Conservation (phyloP, 2,888 invertebrate genomes). For the Phyllotreta cruciferae region DNA sequence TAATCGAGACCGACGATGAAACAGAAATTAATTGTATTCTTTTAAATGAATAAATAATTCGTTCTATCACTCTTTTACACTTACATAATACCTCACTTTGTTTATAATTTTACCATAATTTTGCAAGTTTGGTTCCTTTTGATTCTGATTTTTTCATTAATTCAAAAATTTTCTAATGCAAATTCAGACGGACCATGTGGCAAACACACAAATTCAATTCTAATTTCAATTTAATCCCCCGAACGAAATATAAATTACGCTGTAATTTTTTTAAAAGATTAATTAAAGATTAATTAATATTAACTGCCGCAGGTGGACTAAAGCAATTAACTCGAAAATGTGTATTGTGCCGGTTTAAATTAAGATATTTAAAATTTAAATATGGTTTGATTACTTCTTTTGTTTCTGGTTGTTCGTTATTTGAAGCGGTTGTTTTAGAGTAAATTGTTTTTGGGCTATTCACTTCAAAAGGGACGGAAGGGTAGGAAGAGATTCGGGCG, state of each 20-base stretch:
- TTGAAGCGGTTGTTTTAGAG: constrained; percentile 45
- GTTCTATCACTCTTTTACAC: too few relatives aligned
- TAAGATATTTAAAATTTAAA: constrained; percentile 59
- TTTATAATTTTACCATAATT: too few relatives aligned
- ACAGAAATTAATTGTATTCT: constrained; percentile 34
- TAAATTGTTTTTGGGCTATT: constrained; percentile 47
- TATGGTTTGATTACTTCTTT: constrained; percentile 59
- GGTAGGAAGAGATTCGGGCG: background rate
- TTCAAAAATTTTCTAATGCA: too few relatives aligned
- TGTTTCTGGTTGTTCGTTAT: constrained; percentile 58
- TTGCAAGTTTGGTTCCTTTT: too few relatives aligned
- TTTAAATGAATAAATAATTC: too few relatives aligned
- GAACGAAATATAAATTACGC: constrained; percentile 20
- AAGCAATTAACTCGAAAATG: constrained; percentile 59
- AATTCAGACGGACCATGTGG: too few relatives aligned
- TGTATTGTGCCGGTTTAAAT: constrained; percentile 59
- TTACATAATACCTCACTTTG: too few relatives aligned
- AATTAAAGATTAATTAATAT: constrained; percentile 29
- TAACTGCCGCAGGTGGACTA: constrained; percentile 40
- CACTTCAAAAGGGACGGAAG: constrained; percentile 21
- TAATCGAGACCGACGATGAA: constrained; percentile 61
- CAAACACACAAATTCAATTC: background rate
- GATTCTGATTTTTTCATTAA: too few relatives aligned
- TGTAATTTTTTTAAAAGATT: constrained; percentile 19
- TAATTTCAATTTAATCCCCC: constrained; percentile 21